A percentile compares a stretch with the other conserved stretches of the same genome.
phyloP scores from a whole-genome alignment of 2,888 invertebrate species.

The Linyphia triangularis region DNA sequence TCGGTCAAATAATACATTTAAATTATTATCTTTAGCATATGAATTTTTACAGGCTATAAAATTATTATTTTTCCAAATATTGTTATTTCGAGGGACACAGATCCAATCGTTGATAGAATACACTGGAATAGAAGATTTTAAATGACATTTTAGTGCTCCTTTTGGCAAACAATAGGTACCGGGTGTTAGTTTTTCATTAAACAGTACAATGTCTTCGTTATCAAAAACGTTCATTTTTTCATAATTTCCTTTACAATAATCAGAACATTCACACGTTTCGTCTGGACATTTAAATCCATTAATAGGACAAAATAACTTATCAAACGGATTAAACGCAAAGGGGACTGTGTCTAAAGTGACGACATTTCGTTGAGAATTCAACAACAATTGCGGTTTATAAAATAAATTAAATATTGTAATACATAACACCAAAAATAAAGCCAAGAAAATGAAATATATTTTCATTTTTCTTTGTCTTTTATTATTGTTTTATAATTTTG shows the following conservation, averaged over 20 bases:
- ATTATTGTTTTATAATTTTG: conserved; percentile 43
- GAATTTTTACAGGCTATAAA: conserved; percentile 17
- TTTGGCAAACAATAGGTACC: conserved; percentile 28
- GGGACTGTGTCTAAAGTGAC: background rate
- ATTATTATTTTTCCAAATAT: background rate
- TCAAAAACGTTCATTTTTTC: conserved; percentile 9
- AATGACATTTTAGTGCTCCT: conserved; percentile 14
- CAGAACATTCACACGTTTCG: background rate
- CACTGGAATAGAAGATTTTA: background rate
- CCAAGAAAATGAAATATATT: conserved; percentile 32
- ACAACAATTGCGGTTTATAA: conserved; percentile 1
- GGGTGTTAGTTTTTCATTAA: background rate
- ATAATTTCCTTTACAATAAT: background rate
- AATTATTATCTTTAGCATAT: background rate
- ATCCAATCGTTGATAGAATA: conserved; percentile 16
- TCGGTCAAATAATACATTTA: conserved; percentile 11
- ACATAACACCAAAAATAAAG: conserved; percentile 21
- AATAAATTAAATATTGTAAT: conserved; percentile 42
- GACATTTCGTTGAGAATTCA: background rate
- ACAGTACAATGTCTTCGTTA: background rate
- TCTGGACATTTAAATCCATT: conserved; percentile 30
- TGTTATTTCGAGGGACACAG: background rate
- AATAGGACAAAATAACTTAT: conserved; percentile 18
- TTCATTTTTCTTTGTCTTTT: conserved; percentile 32
- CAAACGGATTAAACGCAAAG: background rate